Evolutionary conservation across 2,888 invertebrate species (phyloP).

Genomic region (Acanthopleura granulata): DNA sequence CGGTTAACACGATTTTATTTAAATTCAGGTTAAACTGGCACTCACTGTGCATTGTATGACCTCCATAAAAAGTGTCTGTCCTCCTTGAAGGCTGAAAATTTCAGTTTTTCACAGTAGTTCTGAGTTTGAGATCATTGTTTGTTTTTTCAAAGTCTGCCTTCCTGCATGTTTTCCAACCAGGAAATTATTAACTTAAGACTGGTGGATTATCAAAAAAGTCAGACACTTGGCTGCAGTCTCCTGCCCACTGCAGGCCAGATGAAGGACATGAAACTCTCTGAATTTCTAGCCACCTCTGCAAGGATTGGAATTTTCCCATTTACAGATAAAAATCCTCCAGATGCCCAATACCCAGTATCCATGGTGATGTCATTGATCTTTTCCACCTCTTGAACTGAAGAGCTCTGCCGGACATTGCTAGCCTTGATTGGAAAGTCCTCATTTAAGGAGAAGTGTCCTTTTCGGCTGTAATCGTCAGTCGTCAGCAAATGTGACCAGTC

Average conservation of each 20-base stretch:
- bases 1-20: no score
- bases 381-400: constrained; percentile 9
- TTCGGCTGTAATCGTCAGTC: background rate
- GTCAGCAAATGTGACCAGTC: no score
- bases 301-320: background rate
- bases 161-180: background rate
- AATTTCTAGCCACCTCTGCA: background rate
- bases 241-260: background rate
- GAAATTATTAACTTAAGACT: background rate
- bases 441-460: constrained; percentile 5
- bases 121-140: no score
- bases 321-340: constrained; percentile 10
- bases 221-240: background rate
- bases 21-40: no score
- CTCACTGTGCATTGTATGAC: no score
- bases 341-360: constrained; percentile 4
- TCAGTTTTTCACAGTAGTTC: no score
- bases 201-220: background rate
- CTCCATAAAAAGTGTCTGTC: no score
- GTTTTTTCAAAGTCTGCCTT: background rate
- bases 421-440: constrained; percentile 8
- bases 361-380: constrained; percentile 8
- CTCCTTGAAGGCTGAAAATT: no score
- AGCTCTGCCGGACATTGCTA: constrained; percentile 5
- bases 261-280: background rate